phyloP scores from a whole-genome alignment of 2,113 vertebrate species.

The Hemibagrus wyckioides region DNA sequence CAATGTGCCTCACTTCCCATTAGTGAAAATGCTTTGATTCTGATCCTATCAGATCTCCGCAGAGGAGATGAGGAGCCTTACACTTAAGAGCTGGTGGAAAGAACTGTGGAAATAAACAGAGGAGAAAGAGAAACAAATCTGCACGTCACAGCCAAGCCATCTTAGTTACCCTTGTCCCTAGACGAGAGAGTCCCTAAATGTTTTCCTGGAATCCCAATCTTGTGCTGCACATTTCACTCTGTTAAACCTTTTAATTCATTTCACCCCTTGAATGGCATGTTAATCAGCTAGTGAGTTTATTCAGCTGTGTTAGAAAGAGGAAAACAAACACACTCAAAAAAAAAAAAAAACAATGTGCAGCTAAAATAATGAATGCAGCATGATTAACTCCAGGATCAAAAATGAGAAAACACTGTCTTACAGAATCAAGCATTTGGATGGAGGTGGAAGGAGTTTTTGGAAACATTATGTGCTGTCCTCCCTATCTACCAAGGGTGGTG shows the following conservation, averaged over 20 bases:
- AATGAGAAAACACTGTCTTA: not conserved
- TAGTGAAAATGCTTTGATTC: not conserved
- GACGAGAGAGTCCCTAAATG: not conserved
- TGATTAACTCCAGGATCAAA: not conserved
- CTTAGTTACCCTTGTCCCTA: not conserved
- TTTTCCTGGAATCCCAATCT: not conserved
- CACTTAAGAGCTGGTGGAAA: not conserved
- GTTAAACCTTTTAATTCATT: not conserved
- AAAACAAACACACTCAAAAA: not conserved
- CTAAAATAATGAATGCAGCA: not conserved
- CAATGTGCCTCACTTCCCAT: not conserved
- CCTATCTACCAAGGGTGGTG: not conserved
- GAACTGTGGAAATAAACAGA: not conserved
- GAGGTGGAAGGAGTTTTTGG: not conserved
- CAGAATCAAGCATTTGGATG: not conserved
- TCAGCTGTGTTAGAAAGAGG: not conserved
- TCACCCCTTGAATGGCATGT: not conserved
- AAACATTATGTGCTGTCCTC: not conserved
- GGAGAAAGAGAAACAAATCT: not conserved
- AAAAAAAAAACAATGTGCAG: not conserved
- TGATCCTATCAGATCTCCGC: not conserved
- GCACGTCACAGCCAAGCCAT: not conserved
- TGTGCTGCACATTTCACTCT: not conserved
- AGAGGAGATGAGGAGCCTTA: not conserved
- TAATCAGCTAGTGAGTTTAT: not conserved